A percentile compares a stretch with the other conserved stretches of the same genome.
Evolutionary conservation across 2,113 vertebrate species (phyloP).

Genomic region (Phylloscopus trochilus): DNA sequence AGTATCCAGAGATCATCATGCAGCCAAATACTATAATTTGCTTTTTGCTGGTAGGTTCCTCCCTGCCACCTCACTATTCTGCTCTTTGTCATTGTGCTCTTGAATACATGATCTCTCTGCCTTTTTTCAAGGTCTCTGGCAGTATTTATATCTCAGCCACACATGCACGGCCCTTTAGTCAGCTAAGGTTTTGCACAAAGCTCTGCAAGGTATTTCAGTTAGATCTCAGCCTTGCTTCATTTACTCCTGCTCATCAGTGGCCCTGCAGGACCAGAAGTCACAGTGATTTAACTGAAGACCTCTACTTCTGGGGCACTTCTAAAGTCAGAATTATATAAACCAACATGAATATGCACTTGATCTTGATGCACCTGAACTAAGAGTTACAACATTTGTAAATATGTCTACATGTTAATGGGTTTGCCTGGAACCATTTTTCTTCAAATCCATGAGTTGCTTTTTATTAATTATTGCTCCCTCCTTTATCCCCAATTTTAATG

Average conservation of each 20-base stretch:
- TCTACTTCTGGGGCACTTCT: neutral
- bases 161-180: neutral
- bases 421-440: neutral
- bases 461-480: neutral
- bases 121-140: neutral
- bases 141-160: neutral
- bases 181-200: neutral
- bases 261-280: neutral
- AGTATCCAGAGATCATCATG: neutral
- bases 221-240: neutral
- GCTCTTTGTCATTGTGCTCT: neutral
- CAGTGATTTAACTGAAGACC: neutral
- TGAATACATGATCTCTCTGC: neutral
- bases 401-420: neutral
- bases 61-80: neutral
- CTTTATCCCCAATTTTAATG: neutral
- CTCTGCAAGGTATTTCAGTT: neutral
- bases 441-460: neutral
- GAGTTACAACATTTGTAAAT: neutral
- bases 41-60: neutral
- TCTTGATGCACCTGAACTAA: neutral
- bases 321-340: neutral
- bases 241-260: neutral
- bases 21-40: neutral
- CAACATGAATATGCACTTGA: neutral